phyloP scores from a whole-genome alignment of 2,888 invertebrate genomes.

The Eumacrocentrus americanus region DNA sequence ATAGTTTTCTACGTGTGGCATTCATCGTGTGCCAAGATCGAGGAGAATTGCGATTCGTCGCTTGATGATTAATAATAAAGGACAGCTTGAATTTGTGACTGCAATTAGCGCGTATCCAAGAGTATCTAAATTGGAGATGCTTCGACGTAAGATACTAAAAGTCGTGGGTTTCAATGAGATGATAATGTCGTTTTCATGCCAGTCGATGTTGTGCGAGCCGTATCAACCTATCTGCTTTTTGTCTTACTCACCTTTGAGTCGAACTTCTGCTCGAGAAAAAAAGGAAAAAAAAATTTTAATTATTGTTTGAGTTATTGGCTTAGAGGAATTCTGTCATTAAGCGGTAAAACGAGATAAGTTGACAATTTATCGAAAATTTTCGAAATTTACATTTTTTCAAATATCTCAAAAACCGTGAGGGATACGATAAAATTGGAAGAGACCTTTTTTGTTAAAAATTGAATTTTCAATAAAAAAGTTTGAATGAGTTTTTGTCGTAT shows the following conservation, averaged over 20 bases:
- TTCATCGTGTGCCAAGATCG: constrained; percentile 53
- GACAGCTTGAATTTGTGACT: constrained; percentile 2
- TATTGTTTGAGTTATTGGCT: too few relatives aligned
- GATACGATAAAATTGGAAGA: too few relatives aligned
- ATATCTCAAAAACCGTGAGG: too few relatives aligned
- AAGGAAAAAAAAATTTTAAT: constrained; percentile 6
- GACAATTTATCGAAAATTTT: too few relatives aligned
- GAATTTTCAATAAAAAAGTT: too few relatives aligned
- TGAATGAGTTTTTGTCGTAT: too few relatives aligned
- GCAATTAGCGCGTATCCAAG: constrained; percentile 15
- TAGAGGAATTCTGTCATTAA: too few relatives aligned
- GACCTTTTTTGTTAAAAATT: too few relatives aligned
- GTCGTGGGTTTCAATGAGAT: not conserved
- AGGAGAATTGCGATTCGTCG: constrained; percentile 33
- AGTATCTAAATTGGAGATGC: not conserved
- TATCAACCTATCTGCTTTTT: not conserved
- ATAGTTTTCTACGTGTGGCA: constrained; percentile 49
- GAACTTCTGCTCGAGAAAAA: constrained; percentile 48
- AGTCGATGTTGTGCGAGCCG: not conserved
- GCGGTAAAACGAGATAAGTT: too few relatives aligned
- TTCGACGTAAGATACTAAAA: not conserved
- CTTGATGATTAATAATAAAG: constrained; percentile 22
- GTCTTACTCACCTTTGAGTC: constrained; percentile 56
- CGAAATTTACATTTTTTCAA: too few relatives aligned
- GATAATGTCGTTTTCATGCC: not conserved